Evolutionary conservation across 2,113 vertebrate species (phyloP).

Genomic region (Illadopsis cleaveri): DNA sequence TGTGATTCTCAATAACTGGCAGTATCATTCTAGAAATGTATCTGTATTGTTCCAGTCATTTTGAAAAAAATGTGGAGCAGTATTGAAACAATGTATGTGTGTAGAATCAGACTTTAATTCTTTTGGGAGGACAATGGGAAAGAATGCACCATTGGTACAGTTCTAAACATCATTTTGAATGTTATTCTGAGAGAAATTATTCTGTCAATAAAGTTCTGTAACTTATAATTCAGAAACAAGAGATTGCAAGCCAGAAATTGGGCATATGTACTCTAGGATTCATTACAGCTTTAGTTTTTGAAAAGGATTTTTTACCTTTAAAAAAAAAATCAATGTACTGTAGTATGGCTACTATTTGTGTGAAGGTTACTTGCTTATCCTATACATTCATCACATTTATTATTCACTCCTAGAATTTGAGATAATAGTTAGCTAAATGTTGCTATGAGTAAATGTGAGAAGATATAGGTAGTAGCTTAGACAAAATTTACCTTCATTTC

Average conservation of each 20-base stretch:
- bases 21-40: not conserved
- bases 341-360: not conserved
- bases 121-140: not conserved
- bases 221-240: not conserved
- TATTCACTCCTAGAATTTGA: not conserved
- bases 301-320: not conserved
- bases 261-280: not conserved
- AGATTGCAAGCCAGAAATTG: not conserved
- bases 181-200: not conserved
- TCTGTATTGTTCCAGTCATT: conserved; percentile 17
- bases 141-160: not conserved
- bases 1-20: not conserved
- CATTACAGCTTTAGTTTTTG: not conserved
- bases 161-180: not conserved
- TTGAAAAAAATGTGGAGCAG: not conserved
- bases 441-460: conserved; percentile 9
- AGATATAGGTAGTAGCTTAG: not conserved
- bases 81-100: not conserved
- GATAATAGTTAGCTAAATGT: not conserved
- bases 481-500: not conserved
- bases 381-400: not conserved
- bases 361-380: not conserved
- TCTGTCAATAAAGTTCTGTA: not conserved
- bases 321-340: not conserved
- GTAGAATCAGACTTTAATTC: not conserved